Base-by-base conservation (phyloP, 2,113 vertebrate species). In the Silurus asotus region DNA sequence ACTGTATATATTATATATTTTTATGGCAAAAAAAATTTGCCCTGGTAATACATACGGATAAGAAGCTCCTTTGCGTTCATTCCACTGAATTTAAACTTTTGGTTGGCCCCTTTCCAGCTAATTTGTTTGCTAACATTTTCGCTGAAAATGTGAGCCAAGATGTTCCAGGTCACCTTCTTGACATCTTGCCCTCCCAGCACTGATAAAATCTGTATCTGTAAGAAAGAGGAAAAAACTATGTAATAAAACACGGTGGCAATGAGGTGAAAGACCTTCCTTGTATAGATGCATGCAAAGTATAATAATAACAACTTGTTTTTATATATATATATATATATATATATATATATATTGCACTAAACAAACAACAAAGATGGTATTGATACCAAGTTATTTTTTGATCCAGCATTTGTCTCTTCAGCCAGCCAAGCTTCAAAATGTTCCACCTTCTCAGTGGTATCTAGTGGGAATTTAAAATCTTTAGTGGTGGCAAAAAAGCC, bases 401-500 rank as follows among this genome's bases (percentile, higher is more conserved):
- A 48, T 72, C 69, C 37, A 9, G 69, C 7, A 45, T 72, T 72
- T 72, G 69, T 19, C 0, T 28, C 2, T 48, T 72, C 69, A 72
- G 15, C 15, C 3, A 72, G 69, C 69, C 69, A 48, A 37, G 37
- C 15, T 72, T 45, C 67, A 7, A 70, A 45, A 70, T 45, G 67
- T 45, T 70, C 37, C 15, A 70, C 67, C 37, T 70, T 37, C 69
- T 48, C 69, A 48, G 4, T 72, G 69, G 69, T 72, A 20, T 48
- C 69, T 37, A 72, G 69, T 72, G 37, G 69, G 69, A 72, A 72
- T 48, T 72, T 72, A 37, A 72, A 72, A 37, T 72, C 69, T 17
- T 72, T 17, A 8, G 37, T 37, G 7, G 37, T 70, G 69, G 45
- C 69, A 45, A 48, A 19, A 70, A 70, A 70, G 37, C 69, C 28